A percentile compares a stretch with the other conserved stretches of the same genome.
Evolutionary conservation across 2,888 invertebrate genomes (phyloP).

Genomic region (Xestia c-nigrum): DNA sequence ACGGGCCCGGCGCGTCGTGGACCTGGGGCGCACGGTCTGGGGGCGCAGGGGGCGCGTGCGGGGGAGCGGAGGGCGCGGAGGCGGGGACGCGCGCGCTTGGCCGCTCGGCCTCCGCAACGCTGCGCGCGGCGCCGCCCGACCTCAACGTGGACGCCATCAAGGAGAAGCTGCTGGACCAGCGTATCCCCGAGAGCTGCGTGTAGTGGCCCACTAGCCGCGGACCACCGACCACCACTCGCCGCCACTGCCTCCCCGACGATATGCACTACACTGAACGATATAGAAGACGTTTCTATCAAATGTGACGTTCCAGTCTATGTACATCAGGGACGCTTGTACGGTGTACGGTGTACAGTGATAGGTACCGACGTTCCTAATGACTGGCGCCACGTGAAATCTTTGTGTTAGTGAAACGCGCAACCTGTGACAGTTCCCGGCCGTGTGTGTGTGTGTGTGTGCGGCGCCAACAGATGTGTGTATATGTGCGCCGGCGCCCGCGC

Average conservation of each 20-base stretch:
- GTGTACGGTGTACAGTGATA: background rate
- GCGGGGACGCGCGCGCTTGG: slow-evolving; percentile 73
- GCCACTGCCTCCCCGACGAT: background rate
- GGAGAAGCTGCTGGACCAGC: slow-evolving; percentile 96
- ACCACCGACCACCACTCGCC: background rate
- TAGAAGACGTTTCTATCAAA: slow-evolving; percentile 10
- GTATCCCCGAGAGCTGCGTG: slow-evolving; percentile 97
- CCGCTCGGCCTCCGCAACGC: slow-evolving; percentile 88
- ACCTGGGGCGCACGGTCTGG: slow-evolving; percentile 88
- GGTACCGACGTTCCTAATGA: background rate
- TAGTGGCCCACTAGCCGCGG: slow-evolving; percentile 83
- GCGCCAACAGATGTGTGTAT: background rate
- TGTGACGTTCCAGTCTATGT: slow-evolving; percentile 20
- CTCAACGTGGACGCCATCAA: slow-evolving; percentile 96
- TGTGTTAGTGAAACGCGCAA: slow-evolving; percentile 24
- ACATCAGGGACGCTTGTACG: slow-evolving; percentile 3
- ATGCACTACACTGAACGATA: background rate
- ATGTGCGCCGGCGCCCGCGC: slow-evolving; percentile 23
- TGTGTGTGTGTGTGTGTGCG: background rate
- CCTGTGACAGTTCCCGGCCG: slow-evolving; percentile 17
- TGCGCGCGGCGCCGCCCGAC: slow-evolving; percentile 83
- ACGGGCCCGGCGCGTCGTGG: slow-evolving; percentile 89
- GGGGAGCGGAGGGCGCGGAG: slow-evolving; percentile 79
- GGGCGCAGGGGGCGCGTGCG: slow-evolving; percentile 79
- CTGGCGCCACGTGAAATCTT: slow-evolving; percentile 6